Base-by-base conservation (phyloP, 2,797 vertebrate genomes). In the Cossypha heuglini region DNA sequence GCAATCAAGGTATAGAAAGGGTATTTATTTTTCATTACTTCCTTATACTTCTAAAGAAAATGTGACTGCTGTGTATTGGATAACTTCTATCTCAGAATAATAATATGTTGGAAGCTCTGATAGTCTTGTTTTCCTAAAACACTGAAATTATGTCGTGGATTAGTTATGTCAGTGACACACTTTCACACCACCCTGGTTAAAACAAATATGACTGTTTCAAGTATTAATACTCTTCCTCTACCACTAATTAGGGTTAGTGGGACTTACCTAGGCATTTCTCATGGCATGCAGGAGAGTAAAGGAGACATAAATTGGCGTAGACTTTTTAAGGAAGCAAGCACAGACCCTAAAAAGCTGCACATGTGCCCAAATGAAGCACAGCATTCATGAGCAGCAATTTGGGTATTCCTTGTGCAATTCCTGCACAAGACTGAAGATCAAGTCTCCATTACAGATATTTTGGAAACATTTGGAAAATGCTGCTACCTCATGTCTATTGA, bases 401-500 rank as follows among this genome's bases (percentile, higher is more conserved):
- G 49, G 43, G 35, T 58, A 48, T 61, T 64, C 52, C 31, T 45
- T 45, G 43, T 45, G 43, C 17, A 20, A 38, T 71, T 12, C 16
- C n/a, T 57, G 42, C 35, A 29, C 22, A 40, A 80, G 45, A 71
- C 26, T 63, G 66, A 79, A 85, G 52, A 92, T 43, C 26, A 62
- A 67, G 51, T 58, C 82, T 85, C 86, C 55, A 29, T 86, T 93
- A 81, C 10, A 80, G 73, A 51, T 38, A 67, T 92, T 93, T 72
- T 77, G 66, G 90, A 95, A 91, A 95, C 72, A 77, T 92, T 88
- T 86, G 59, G 57, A 64, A 96, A 90, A 92, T 73, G 71, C 92
- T 90, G 45, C 59, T 94, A 31, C 87, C 66, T 86, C 68, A 52
- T 69, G 54, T 59, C 40, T 91, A 95, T 96, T 90, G 92, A 96